Percentiles rank a stretch among this genome's conserved stretches.
These are phyloP conservation scores for Corythaeola cristata DNA, from an alignment of 2,113 vertebrate genomes.

Conservation along the genomic window DNA sequence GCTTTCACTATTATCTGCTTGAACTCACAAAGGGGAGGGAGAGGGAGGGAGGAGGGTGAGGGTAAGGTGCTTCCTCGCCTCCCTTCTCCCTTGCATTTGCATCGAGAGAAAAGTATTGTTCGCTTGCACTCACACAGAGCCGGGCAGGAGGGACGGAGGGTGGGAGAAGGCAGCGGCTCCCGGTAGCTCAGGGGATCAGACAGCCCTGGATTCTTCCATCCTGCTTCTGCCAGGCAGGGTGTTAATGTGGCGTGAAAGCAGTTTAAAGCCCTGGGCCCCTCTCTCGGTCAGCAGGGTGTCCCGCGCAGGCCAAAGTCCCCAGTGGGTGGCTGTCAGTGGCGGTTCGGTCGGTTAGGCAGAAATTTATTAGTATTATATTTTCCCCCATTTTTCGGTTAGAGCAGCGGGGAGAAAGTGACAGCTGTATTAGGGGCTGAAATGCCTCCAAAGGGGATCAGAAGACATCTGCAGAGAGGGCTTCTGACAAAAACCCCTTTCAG, in stretches of 20 bases:
- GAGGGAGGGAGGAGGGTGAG: neutral
- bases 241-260: constrained; percentile 48
- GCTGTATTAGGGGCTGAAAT: constrained; percentile 48
- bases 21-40: neutral
- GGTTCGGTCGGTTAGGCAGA: neutral
- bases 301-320: neutral
- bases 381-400: neutral
- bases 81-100: neutral
- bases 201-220: neutral
- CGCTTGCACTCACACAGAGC: neutral
- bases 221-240: neutral
- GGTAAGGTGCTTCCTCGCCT: neutral
- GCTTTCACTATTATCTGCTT: constrained; percentile 38
- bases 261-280: constrained; percentile 1
- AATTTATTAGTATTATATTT: constrained; percentile 62
- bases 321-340: constrained; percentile 46
- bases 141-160: neutral
- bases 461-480: constrained; percentile 41
- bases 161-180: neutral
- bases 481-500: constrained; percentile 59
- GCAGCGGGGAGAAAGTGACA: constrained; percentile 40
- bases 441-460: constrained; percentile 50
- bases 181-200: neutral
- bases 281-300: constrained; percentile 12
- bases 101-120: neutral